Conservation (phyloP, 2,113 vertebrate genomes). For the Pygoscelis adeliae region DNA sequence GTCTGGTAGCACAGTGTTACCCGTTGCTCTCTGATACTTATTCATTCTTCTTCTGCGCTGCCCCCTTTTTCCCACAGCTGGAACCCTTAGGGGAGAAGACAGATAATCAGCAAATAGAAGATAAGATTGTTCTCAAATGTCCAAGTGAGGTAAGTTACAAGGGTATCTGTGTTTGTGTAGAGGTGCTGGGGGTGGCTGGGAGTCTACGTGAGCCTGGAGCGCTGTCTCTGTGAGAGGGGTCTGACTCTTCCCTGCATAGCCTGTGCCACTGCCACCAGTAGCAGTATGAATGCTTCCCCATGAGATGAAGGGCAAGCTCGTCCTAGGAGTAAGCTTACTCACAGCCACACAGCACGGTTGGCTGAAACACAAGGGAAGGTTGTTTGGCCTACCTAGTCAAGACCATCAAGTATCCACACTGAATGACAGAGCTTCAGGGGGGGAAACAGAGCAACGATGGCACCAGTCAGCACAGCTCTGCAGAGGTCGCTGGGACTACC, state of each 20-base stretch:
- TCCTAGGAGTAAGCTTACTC: neutral
- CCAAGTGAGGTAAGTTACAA: conserved; percentile 64
- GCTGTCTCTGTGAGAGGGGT: accelerated
- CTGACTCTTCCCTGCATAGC: neutral
- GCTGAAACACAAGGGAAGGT: neutral
- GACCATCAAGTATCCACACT: neutral
- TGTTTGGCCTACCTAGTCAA: neutral
- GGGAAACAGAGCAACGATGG: neutral
- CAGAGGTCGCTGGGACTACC: neutral
- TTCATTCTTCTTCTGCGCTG: neutral
- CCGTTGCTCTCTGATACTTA: neutral
- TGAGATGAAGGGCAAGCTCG: neutral
- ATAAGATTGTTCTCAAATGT: conserved; percentile 45
- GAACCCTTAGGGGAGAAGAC: conserved; percentile 74
- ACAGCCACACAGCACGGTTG: accelerated
- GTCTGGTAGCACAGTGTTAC: neutral
- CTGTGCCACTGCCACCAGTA: neutral
- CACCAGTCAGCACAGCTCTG: neutral
- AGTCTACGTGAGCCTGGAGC: neutral
- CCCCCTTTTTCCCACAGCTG: conserved; percentile 48
- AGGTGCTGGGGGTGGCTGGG: neutral
- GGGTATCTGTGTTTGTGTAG: neutral
- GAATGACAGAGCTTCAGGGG: neutral
- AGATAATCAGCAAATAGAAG: neutral
- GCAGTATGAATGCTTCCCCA: accelerated